Evolutionary conservation across 2,113 vertebrate species (phyloP), one percentile per base, ranked within the genome.

Genomic region (Anarrhichthys ocellatus): DNA sequence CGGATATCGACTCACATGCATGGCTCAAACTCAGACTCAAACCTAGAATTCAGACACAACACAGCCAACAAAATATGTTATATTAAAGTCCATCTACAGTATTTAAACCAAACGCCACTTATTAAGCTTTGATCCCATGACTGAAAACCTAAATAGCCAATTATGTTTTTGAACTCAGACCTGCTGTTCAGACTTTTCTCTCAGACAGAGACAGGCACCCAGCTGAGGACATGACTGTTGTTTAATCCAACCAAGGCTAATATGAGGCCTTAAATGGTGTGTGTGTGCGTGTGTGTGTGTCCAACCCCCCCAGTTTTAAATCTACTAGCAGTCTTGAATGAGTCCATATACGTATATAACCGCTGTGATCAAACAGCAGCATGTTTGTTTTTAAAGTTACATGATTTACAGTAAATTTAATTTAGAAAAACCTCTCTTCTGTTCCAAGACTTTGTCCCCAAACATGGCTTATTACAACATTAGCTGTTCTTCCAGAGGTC

Each of bases 171-270:
- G 18, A 77, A 73, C 34, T 64, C 52, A 56, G 63, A 71, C 56
- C 36, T 76, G 77, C 82, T 78, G 76, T 79, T 86, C 13, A 56
- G 68, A 54, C 82, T 75, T 82, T 75, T 78, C 71, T 78, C 36
- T 81, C 72, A 86, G 78, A 80, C 66, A 74, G 59, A 88, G 68
- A 82, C 80, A 81, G 70, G 62, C 70, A 15, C 66, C 89, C 87
- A 73, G 72, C 89, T 74, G 85, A 87, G 88, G 64, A 74, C 38
- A 73, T 58, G 63, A n/a, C 69, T 80, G 58, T 64, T 34, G 64
- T 90, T 84, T 83, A 84, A 89, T 78, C 84, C 73, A 79, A 36
- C 66, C 63, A 2, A 65, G 40, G 66, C 54, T 81, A 58, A 87
- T 77, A 54, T 74, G 77, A 78, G 36, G 56, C 7, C 13, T 29